Conservation (phyloP, 2,888 invertebrate species). For the Idaea biselata region DNA sequence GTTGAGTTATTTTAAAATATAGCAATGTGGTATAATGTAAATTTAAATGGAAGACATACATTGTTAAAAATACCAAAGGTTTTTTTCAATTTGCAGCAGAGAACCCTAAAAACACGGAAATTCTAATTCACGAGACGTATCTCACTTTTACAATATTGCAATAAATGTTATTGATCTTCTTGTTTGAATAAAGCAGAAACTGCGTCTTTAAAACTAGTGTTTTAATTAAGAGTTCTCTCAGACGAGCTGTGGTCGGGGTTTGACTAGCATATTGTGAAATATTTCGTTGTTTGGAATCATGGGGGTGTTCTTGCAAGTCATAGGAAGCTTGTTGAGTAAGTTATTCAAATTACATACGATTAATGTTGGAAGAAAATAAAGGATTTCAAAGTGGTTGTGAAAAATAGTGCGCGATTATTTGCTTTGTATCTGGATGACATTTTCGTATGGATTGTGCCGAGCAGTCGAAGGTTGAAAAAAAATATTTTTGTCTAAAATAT, state of each 20-base stretch:
- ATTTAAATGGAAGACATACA: no score
- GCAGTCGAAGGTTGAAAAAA: no score
- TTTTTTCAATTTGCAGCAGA: background rate
- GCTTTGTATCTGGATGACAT: background rate
- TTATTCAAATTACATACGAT: background rate
- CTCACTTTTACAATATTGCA: background rate
- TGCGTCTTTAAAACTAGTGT: constrained; percentile 1
- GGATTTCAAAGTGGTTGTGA: background rate
- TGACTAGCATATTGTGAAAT: background rate
- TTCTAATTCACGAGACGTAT: background rate
- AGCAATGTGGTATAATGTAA: no score
- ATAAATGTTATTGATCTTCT: background rate
- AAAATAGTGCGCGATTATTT: background rate
- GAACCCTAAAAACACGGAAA: background rate
- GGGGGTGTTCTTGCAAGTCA: background rate
- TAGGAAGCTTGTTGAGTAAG: background rate
- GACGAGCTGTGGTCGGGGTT: background rate
- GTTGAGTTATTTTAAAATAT: no score
- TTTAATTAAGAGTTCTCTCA: background rate
- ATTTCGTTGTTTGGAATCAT: background rate
- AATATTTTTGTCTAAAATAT: no score
- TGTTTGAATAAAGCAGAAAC: constrained; percentile 4
- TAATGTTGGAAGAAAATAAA: background rate
- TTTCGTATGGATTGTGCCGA: no score
- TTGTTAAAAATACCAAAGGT: background rate